phyloP scores from a whole-genome alignment of 2,888 invertebrate species.

The Hemicrepidius hirtus region DNA sequence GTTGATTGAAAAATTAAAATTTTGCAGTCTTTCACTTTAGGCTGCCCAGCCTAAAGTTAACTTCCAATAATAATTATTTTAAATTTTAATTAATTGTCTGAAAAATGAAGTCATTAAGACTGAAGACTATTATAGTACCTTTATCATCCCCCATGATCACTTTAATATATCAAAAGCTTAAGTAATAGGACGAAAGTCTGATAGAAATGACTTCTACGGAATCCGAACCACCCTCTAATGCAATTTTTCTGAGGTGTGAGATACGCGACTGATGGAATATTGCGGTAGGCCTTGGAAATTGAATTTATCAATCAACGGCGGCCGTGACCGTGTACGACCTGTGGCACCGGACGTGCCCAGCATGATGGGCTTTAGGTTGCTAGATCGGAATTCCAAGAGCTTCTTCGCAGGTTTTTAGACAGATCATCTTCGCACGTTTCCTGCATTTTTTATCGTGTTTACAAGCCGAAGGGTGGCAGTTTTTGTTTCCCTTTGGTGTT shows the following conservation, averaged over 20 bases:
- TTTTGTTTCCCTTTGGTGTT: constrained; percentile 34
- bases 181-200: too few species aligned
- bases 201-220: neutral
- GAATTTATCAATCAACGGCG: constrained; percentile 61
- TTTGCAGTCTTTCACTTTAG: too few species aligned
- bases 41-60: too few species aligned
- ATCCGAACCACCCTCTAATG: neutral
- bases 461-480: constrained; percentile 15
- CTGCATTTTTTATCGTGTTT: constrained; percentile 50
- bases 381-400: constrained; percentile 53
- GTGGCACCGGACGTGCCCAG: constrained; percentile 58
- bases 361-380: constrained; percentile 51
- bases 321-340: constrained; percentile 57
- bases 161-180: neutral
- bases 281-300: constrained; percentile 61
- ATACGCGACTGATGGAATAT: constrained; percentile 35
- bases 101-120: too few species aligned
- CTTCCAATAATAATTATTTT: too few species aligned
- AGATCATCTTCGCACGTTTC: constrained; percentile 47
- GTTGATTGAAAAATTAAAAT: too few species aligned
- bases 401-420: constrained; percentile 51
- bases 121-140: too few species aligned
- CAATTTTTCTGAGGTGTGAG: constrained; percentile 6
- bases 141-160: too few species aligned
- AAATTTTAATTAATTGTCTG: too few species aligned